Conservation (phyloP, 2,113 vertebrate genomes). For the Rattus norvegicus region GRCr8 NC_086028.1:97331501-97332000, state of each 20-base stretch:
- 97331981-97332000: slow-evolving; percentile 31
- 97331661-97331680: not conserved
- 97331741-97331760: slow-evolving; percentile 9
- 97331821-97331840: slow-evolving; percentile 10
- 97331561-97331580: not conserved
- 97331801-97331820: slow-evolving; percentile 40
- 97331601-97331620: not conserved
- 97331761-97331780: slow-evolving; percentile 26
- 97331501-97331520: not conserved
- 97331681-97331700: slow-evolving; percentile 20
- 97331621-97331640: not conserved
- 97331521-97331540: not conserved
- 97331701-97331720: not conserved
- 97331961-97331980: not conserved
- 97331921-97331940: slow-evolving; percentile 8
- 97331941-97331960: slow-evolving; percentile 8
- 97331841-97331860: slow-evolving; percentile 46
- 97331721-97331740: slow-evolving; percentile 7
- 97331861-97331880: slow-evolving; percentile 61
- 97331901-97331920: not conserved
- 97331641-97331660: not conserved
- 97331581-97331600: not conserved
- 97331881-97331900: not conserved
- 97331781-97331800: slow-evolving; percentile 51
- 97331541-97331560: slow-evolving; percentile 4